Conservation (phyloP, 2,113 vertebrate genomes). For the Spea bombifrons region DNA sequence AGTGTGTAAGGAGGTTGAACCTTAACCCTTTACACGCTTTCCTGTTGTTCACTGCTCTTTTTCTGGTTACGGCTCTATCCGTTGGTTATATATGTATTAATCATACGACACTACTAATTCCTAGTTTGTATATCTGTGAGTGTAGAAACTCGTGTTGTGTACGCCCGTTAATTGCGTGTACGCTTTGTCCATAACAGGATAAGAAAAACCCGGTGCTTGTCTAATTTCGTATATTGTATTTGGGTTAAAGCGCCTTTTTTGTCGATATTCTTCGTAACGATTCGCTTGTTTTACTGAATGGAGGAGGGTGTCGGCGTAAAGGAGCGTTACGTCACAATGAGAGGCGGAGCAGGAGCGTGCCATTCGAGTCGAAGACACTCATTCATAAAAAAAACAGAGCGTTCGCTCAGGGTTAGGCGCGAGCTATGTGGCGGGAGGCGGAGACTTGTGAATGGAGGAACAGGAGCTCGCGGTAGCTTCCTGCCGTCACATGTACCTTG, state of each 20-base stretch:
- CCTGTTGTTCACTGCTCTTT: background rate
- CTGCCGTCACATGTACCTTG: slow-evolving; percentile 7
- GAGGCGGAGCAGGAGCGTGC: background rate
- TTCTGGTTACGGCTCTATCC: background rate
- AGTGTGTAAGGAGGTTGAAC: background rate
- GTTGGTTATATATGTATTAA: background rate
- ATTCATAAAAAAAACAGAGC: slow-evolving; percentile 23
- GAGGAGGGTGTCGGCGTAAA: background rate
- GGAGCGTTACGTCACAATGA: slow-evolving; percentile 13
- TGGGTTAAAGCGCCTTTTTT: too few species aligned
- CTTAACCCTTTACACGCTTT: slow-evolving; percentile 1
- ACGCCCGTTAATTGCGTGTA: background rate
- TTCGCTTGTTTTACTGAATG: slow-evolving; percentile 18
- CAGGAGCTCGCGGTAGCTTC: slow-evolving; percentile 10
- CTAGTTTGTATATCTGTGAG: background rate
- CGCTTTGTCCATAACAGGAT: background rate
- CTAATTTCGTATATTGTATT: too few species aligned
- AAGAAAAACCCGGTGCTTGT: background rate
- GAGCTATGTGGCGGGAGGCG: background rate
- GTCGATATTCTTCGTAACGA: too few species aligned
- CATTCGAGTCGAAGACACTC: background rate
- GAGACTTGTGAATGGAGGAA: slow-evolving; percentile 37
- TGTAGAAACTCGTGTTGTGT: too few species aligned
- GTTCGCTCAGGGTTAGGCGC: background rate
- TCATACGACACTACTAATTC: background rate